phyloP scores from a whole-genome alignment of 2,797 vertebrate genomes.

The Acropternis orthonyx region DNA sequence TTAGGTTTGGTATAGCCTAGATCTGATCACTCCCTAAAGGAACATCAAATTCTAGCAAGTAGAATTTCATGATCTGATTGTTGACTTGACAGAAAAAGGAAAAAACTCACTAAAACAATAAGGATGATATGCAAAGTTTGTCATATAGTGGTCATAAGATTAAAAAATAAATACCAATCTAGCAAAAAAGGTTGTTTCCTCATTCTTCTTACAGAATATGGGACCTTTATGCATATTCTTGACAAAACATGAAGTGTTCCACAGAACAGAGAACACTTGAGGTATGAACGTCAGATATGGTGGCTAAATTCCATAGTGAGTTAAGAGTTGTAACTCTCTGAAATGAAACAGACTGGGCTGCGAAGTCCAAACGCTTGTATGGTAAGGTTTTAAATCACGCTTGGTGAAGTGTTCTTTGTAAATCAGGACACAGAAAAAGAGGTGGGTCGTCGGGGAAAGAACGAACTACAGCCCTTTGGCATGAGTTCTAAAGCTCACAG shows the following conservation, averaged over 20 bases:
- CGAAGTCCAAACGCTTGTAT: slow-evolving; percentile 58
- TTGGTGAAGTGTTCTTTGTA: slow-evolving; percentile 62
- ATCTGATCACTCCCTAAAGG: slow-evolving; percentile 38
- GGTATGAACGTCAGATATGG: slow-evolving; percentile 70
- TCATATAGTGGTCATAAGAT: slow-evolving; percentile 77
- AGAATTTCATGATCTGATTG: slow-evolving; percentile 53
- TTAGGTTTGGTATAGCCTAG: slow-evolving; percentile 69
- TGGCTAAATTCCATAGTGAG: slow-evolving; percentile 74
- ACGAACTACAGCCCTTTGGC: slow-evolving; percentile 74
- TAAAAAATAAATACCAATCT: slow-evolving; percentile 80
- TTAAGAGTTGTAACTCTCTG: slow-evolving; percentile 64
- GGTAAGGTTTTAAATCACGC: slow-evolving; percentile 53
- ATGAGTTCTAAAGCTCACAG: slow-evolving; percentile 72
- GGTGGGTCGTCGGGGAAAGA: slow-evolving; percentile 37
- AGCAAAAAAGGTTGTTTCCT: slow-evolving; percentile 60
- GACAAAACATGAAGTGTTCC: slow-evolving; percentile 73
- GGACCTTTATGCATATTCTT: slow-evolving; percentile 65
- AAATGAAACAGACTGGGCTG: slow-evolving; percentile 61
- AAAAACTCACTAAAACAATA: slow-evolving; percentile 60
- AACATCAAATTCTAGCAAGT: slow-evolving; percentile 29
- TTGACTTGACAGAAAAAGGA: slow-evolving; percentile 55
- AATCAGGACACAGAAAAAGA: slow-evolving; percentile 52
- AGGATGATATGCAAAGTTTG: slow-evolving; percentile 58
- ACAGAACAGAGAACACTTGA: slow-evolving; percentile 74
- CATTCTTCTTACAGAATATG: slow-evolving; percentile 64